phyloP scores from a whole-genome alignment of 2,888 invertebrate genomes.

The Caenorhabditis sp. region DNA sequence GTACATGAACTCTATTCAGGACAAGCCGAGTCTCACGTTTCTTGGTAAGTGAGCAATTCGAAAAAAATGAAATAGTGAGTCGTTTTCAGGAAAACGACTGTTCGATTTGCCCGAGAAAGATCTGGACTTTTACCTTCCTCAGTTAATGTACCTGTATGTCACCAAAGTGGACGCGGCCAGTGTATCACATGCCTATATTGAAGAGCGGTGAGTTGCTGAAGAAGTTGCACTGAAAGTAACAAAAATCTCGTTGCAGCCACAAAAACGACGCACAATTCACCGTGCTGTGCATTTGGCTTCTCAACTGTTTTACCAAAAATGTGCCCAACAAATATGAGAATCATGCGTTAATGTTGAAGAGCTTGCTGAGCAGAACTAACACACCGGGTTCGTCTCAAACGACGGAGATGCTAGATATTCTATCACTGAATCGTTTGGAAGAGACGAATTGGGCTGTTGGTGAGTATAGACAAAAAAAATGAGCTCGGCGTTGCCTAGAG shows the following conservation, averaged over 20 bases:
- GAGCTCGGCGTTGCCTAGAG: no score
- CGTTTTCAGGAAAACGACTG: constrained; percentile 91
- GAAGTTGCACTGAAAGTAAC: neutral
- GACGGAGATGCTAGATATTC: constrained; percentile 6
- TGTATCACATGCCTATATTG: constrained; percentile 91
- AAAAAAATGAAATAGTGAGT: no score
- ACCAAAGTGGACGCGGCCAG: constrained; percentile 98
- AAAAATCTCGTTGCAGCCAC: constrained; percentile 85
- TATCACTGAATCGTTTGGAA: constrained; percentile 54
- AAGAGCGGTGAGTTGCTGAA: constrained; percentile 87
- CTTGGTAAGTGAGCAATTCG: constrained; percentile 91
- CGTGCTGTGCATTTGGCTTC: constrained; percentile 94
- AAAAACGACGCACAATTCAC: constrained; percentile 97
- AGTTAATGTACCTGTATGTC: constrained; percentile 97
- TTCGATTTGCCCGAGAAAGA: constrained; percentile 94
- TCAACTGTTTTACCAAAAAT: constrained; percentile 94
- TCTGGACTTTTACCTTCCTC: constrained; percentile 98
- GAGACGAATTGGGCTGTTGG: constrained; percentile 50
- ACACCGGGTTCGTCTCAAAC: neutral
- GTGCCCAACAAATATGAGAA: neutral
- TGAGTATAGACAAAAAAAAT: neutral
- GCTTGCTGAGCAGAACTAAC: constrained; percentile 7
- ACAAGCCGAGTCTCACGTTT: constrained; percentile 97
- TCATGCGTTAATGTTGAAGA: constrained; percentile 60
- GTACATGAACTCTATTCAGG: constrained; percentile 98